Evolutionary conservation across 1,140 invertebrate genomes (phyloP), one percentile per base, ranked within the genome.

Genomic region (Camponotus floridanus): DNA sequence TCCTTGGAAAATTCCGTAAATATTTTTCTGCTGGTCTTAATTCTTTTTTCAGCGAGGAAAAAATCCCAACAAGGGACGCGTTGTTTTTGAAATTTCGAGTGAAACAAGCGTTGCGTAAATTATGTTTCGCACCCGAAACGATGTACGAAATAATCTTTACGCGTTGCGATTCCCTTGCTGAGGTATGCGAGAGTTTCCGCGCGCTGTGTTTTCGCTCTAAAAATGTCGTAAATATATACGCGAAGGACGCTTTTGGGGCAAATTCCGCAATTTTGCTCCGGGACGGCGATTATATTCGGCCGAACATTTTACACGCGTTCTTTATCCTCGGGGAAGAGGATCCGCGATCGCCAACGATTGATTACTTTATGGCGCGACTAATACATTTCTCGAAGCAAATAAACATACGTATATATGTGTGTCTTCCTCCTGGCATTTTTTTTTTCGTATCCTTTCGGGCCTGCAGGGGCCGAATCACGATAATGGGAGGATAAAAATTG

Each of bases 401-500:
- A 80, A 57, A 81, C 67, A 36, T 71, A 26, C 26, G 26, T 26
- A 26, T 26, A 26, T 26, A 26, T 26, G 1, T 26, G 26, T 26
- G 1, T 61, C 67, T 61, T 11, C 15, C 31, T 71, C 13, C 45
- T 21, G 18, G 2, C 15, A 51, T 51, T 51, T 15, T 55, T 7
- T 31, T 7, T 31, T 73, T n/a, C 55, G 71, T 39, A 36, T 39
- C 33, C 55, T 81, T 67, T 15, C 51, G 13, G 31, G 55, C 39
- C 68, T 31, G 11, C 68, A 42, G 68, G 67, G 79, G 3, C 6
- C 79, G 55, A 81, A 81, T 81, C 67, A 45, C 68, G 42, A 83
- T 83, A 83, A 83, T 83, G 76, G 68, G 39, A 59, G 39, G 79
- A 83, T 73, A 83, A 83, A 83, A 83, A 73, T 83, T 73, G 79